Evolutionary conservation across 2,888 invertebrate genomes (phyloP), one percentile per base, ranked within the genome.

Genomic region (Entomobrya proxima): DNA sequence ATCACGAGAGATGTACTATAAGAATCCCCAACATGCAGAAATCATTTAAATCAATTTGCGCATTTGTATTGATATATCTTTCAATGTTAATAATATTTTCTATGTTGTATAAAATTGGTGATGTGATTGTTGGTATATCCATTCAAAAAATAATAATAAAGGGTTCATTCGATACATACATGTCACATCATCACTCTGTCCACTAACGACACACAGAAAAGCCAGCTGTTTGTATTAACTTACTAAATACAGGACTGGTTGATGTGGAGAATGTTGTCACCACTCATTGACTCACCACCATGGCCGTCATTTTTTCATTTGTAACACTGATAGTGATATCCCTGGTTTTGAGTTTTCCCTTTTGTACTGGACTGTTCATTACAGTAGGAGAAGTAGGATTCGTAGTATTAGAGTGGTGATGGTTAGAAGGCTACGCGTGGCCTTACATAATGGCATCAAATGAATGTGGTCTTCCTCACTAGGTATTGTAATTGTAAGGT

Each of bases 271-370:
- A 6, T 11, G 27, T 52, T 75, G 50, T 47, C 69, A n/a, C n/a
- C 37, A 24, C n/a, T 35, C 75, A 15, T 9, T 55, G 21, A 52
- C 52, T 32, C 32, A 44, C 47, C 72, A 47, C 30, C 35, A 40
- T 24, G 3, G 21, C 47, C 13, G 18, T 27, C 30, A 27, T n/a
- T 47, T 47, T 47, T 72, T 72, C 47, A 47, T 15, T 18, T 30
- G 47, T 67, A 72, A 81, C 80, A 81, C 44, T 81, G 80, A 81
- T 81, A 81, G 72, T 81, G 80, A 81, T 81, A 81, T 55, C 44
- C 58, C 72, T 81, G 72, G 72, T 64, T 78, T 74, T 44, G 40
- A 52, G 80, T 52, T 64, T 52, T 69, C 18, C 47, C 44, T 44
- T 75, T 78, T 64, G 40, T 64, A n/a, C 32, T 64, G 32, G 24